These are phyloP conservation scores for Cetonia aurata DNA, from an alignment of 2,888 invertebrate genomes.

Conservation along the genomic window DNA sequence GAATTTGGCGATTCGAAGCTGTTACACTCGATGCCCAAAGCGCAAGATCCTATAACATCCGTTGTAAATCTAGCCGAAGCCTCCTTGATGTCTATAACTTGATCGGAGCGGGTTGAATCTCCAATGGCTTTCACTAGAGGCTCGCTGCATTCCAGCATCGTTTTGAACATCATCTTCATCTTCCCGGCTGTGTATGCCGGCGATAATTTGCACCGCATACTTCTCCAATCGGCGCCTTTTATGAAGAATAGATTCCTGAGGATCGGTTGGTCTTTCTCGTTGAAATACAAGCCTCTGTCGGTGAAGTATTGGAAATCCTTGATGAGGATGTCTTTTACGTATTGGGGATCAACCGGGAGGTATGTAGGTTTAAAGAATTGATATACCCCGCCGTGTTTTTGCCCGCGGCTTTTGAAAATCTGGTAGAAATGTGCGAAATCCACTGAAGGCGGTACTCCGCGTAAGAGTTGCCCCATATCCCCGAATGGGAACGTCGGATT, in stretches of 20 bases:
- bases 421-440: slow-evolving; percentile 24
- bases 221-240: slow-evolving; percentile 72
- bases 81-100: slow-evolving; percentile 35
- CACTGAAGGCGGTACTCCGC: slow-evolving; percentile 5
- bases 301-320: slow-evolving; percentile 73
- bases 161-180: slow-evolving; percentile 73
- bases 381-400: slow-evolving; percentile 47
- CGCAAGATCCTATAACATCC: slow-evolving; percentile 31
- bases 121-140: slow-evolving; percentile 66
- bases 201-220: slow-evolving; percentile 71
- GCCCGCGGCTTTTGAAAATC: slow-evolving; percentile 18
- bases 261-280: slow-evolving; percentile 71
- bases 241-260: slow-evolving; percentile 70
- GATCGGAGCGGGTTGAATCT: neutral
- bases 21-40: slow-evolving; percentile 36
- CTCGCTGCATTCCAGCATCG: slow-evolving; percentile 70
- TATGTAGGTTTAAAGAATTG: slow-evolving; percentile 45
- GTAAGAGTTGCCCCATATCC: slow-evolving; percentile 9
- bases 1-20: slow-evolving; percentile 31
- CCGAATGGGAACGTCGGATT: slow-evolving; percentile 47
- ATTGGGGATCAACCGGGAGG: slow-evolving; percentile 47
- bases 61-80: slow-evolving; percentile 24
- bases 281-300: slow-evolving; percentile 71
- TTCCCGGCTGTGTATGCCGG: slow-evolving; percentile 76
- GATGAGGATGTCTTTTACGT: slow-evolving; percentile 66